These are phyloP conservation scores for Phoenoteleia sp. DNA, from an alignment of 2,888 invertebrate genomes.

Conservation along the genomic window DNA sequence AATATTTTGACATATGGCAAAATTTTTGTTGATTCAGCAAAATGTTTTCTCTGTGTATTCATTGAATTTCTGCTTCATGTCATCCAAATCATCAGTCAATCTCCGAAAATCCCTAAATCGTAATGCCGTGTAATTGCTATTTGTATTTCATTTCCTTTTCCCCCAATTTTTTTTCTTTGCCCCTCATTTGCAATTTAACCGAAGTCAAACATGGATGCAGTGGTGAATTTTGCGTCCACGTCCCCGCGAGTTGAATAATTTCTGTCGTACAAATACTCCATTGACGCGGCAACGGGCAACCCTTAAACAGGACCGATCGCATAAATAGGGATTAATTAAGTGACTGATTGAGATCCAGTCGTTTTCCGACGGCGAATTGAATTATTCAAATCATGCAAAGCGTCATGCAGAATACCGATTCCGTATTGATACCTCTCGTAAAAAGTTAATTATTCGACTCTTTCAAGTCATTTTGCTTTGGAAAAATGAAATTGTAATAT, in stretches of 20 bases:
- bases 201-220: constrained; percentile 49
- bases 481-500: too few relatives aligned
- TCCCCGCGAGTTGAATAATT: constrained; percentile 72
- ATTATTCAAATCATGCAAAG: constrained; percentile 62
- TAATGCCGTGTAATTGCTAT: constrained; percentile 37
- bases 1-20: too few relatives aligned
- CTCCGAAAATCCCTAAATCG: neutral
- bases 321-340: constrained; percentile 84
- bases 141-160: constrained; percentile 21
- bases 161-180: constrained; percentile 10
- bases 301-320: constrained; percentile 81
- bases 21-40: too few relatives aligned
- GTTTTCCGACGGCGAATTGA: constrained; percentile 39
- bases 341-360: constrained; percentile 77
- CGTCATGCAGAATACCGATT: constrained; percentile 28
- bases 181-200: constrained; percentile 58
- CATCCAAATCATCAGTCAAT: neutral
- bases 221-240: constrained; percentile 36
- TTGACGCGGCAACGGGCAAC: constrained; percentile 73
- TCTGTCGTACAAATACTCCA: constrained; percentile 65
- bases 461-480: neutral
- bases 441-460: constrained; percentile 21
- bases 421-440: neutral
- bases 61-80: too few relatives aligned
- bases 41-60: too few relatives aligned